A percentile compares a stretch with the other conserved stretches of the same genome.
phyloP scores from a whole-genome alignment of 1,140 invertebrate species.

The Calosoma granatense region DNA sequence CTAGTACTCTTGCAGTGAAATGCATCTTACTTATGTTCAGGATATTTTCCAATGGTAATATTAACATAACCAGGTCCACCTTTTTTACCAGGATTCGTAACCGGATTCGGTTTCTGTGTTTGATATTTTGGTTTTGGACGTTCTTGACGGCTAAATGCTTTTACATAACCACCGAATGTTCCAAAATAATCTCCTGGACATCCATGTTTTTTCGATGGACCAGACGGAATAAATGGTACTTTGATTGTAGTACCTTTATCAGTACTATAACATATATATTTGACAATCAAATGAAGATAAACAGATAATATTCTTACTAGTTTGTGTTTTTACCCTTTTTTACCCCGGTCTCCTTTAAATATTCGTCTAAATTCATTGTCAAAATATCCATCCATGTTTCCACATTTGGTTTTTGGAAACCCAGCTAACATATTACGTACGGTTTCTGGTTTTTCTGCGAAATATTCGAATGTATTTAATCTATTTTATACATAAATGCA shows the following conservation, averaged over 20 bases:
- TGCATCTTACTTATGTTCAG: slow-evolving; percentile 24
- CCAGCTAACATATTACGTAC: slow-evolving; percentile 17
- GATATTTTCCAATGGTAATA: slow-evolving; percentile 30
- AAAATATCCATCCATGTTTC: slow-evolving; percentile 30
- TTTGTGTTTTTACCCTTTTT: neutral
- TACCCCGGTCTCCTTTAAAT: slow-evolving; percentile 18
- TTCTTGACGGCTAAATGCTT: slow-evolving; percentile 22
- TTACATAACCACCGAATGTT: slow-evolving; percentile 25
- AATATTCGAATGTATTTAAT: neutral
- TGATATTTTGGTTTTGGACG: slow-evolving; percentile 10
- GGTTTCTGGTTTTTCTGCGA: slow-evolving; percentile 6
- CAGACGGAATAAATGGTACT: slow-evolving; percentile 13
- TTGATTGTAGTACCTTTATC: neutral
- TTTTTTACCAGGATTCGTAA: slow-evolving; percentile 26
- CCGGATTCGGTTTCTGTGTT: slow-evolving; percentile 17
- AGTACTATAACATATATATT: neutral
- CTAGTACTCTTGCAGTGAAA: neutral
- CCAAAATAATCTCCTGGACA: slow-evolving; percentile 31
- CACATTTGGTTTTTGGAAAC: slow-evolving; percentile 25
- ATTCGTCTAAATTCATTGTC: slow-evolving; percentile 27
- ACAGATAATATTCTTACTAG: too few species aligned
- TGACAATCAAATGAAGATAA: too few species aligned
- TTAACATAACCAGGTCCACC: slow-evolving; percentile 31
- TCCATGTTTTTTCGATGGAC: slow-evolving; percentile 22
- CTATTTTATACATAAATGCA: neutral